Evolutionary conservation across 2,888 invertebrate species (phyloP).

Genomic region (Pammene fasciana): DNA sequence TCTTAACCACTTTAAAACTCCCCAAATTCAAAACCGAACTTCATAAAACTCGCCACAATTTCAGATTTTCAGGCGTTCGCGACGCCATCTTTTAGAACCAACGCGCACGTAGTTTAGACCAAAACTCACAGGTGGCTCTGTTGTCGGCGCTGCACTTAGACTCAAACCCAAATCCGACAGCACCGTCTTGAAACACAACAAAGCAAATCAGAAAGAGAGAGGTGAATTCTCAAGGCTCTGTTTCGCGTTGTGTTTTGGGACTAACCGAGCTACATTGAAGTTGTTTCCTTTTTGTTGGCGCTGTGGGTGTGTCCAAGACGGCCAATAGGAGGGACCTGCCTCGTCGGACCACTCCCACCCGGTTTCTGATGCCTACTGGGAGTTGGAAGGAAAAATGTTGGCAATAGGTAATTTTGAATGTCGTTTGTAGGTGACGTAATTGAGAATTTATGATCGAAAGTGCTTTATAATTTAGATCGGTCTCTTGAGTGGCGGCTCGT

Average conservation of each 20-base stretch:
- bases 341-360: conserved; percentile 71
- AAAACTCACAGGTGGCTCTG: conserved; percentile 63
- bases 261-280: conserved; percentile 53
- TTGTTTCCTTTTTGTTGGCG: conserved; percentile 69
- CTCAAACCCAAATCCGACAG: conserved; percentile 69
- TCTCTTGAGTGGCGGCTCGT: conserved; percentile 27
- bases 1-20: conserved; percentile 33
- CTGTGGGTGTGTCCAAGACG: conserved; percentile 68
- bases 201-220: conserved; percentile 75
- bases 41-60: conserved; percentile 23
- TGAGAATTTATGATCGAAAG: conserved; percentile 68
- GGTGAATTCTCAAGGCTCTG: conserved; percentile 79
- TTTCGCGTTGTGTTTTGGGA: conserved; percentile 61
- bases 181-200: conserved; percentile 76
- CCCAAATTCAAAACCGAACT: conserved; percentile 33
- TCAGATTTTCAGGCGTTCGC: conserved; percentile 46
- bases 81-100: conserved; percentile 71
- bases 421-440: conserved; percentile 76
- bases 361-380: conserved; percentile 81
- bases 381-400: conserved; percentile 75
- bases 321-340: conserved; percentile 73
- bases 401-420: conserved; percentile 79
- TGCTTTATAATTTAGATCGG: conserved; percentile 41
- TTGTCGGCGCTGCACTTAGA: conserved; percentile 61
- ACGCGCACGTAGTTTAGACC: conserved; percentile 54